phyloP scores from a whole-genome alignment of 2,888 invertebrate genomes.

The Drosophila silvestris region DNA sequence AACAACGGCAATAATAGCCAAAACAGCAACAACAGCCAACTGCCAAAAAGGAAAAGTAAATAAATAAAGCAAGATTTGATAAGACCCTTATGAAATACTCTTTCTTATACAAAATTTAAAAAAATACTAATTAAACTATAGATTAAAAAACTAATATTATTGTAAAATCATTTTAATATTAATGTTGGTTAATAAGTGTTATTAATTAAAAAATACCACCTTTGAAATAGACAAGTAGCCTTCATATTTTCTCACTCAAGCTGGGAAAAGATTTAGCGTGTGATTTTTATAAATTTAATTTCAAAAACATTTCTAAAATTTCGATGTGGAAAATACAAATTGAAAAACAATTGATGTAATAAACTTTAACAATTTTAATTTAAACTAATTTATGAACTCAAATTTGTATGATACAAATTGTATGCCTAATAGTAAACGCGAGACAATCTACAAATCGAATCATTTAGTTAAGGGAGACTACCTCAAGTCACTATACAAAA shows the following conservation, averaged over 20 bases:
- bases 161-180: not conserved
- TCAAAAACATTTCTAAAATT: not conserved
- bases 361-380: not conserved
- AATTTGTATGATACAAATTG: not conserved
- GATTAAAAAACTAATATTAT: not conserved
- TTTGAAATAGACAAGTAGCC: no score
- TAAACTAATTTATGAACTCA: not conserved
- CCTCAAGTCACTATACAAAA: not conserved
- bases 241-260: no score
- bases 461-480: not conserved
- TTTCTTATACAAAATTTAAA: not conserved
- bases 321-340: not conserved
- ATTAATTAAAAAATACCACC: no score
- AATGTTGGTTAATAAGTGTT: not conserved
- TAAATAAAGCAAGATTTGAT: not conserved
- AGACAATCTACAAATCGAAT: not conserved
- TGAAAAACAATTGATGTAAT: not conserved
- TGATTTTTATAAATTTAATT: no score
- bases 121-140: not conserved
- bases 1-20: constrained; percentile 35
- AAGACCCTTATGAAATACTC: not conserved
- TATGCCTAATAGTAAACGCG: not conserved
- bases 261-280: no score
- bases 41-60: constrained; percentile 3
- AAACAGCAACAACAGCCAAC: constrained; percentile 28